Base-by-base conservation (phyloP, 2,113 vertebrate species). In the Lipotes vexillifer region DNA sequence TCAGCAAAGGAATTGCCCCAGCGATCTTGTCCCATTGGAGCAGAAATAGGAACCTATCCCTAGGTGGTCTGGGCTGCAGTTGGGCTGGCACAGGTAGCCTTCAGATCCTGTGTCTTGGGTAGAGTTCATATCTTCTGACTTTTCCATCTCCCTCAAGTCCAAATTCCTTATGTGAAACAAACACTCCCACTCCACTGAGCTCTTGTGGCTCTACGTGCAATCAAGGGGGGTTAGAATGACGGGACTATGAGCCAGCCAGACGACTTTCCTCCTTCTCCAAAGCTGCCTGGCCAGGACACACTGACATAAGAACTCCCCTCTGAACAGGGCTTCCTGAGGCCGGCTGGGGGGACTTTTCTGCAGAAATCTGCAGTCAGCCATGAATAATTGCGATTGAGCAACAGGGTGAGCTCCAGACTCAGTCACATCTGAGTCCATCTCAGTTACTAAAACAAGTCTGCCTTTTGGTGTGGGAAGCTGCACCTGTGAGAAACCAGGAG, bases 351-450 rank as follows among this genome's bases (percentile, higher is more conserved):
- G 59, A 71, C 81, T 93, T 94, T 65, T 88, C 80, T 84, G 44
- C 63, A 92, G 85, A 93, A 91, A n/a, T 41, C 63, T 71, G n/a
- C 49, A 87, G 69, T 80, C 92, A 55, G 81, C 65, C 23, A 14
- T 74, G 63, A 96, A 96, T 75, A 84, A 93, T 81, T 90, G 84
- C 44, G n/a, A 5, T 31, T 81, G 84, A 94, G 90, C 80, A 96
- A 97, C 84, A 77, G 63, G 75, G 88, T 29, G 46, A 31, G 46
- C 49, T 85, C 83, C 17, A 21, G 63, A 49, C 38, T 29, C 29
- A 3, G 74, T 85, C 90, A 75, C 71, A 38, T 93, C 33, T 18
- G 71, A 72, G 11, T 49, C 72, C 61, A 38, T 33, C 89, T 71
- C 49, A 36, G 18, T 63, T 36, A 31, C 90, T 17, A 11, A 92